Percentiles rank a stretch among this genome's conserved stretches.
These are phyloP conservation scores for Ciconia maguari DNA, from an alignment of 2,113 vertebrate species.

Conservation along the genomic window DNA sequence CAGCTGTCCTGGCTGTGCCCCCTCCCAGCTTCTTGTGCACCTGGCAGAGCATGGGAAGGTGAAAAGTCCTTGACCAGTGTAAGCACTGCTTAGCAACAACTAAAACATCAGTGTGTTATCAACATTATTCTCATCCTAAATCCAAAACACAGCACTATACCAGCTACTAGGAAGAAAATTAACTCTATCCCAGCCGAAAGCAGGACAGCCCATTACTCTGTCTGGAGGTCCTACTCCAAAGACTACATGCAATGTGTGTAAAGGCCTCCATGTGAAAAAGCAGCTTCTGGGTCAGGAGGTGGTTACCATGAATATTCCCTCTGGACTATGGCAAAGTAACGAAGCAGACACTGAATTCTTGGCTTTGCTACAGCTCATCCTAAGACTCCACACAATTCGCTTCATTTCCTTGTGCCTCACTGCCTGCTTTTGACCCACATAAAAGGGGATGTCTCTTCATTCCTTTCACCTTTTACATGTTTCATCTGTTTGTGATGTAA, in stretches of 20 bases:
- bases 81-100: too few relatives aligned
- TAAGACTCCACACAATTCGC: neutral
- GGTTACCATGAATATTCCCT: neutral
- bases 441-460: neutral
- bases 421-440: neutral
- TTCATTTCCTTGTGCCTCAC: neutral
- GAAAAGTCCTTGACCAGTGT: too few relatives aligned
- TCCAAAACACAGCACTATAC: too few relatives aligned
- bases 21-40: too few relatives aligned
- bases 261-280: neutral
- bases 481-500: neutral
- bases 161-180: too few relatives aligned
- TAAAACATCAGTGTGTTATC: too few relatives aligned
- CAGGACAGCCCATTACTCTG: neutral
- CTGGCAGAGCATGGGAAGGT: too few relatives aligned
- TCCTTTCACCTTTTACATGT: neutral
- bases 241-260: neutral
- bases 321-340: neutral
- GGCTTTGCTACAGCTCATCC: neutral
- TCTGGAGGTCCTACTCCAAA: neutral
- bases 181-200: too few relatives aligned
- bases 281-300: neutral
- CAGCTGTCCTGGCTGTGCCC: too few relatives aligned
- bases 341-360: neutral
- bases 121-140: too few relatives aligned